Evolutionary conservation across 2,113 vertebrate genomes (phyloP).

Genomic region (Mus pahari): DNA sequence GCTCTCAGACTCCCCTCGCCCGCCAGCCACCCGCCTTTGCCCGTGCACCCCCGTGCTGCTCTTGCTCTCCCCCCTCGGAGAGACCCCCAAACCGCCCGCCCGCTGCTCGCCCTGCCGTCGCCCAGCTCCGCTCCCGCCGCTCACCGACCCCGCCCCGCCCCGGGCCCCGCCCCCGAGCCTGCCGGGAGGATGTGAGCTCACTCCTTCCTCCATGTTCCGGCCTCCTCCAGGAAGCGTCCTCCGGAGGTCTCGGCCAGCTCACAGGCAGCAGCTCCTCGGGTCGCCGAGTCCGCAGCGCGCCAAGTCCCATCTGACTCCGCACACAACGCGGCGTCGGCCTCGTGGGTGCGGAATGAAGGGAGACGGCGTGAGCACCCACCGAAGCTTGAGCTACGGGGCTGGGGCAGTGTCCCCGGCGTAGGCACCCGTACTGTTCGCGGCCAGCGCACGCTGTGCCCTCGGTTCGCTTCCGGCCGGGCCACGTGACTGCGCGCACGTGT

Average conservation of each 20-base stretch:
- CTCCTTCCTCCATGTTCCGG: not conserved
- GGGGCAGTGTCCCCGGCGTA: not conserved
- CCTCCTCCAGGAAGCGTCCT: conserved; percentile 46
- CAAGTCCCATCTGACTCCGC: not conserved
- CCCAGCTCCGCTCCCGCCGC: too few species aligned
- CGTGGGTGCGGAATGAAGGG: not conserved
- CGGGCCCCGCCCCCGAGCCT: not conserved
- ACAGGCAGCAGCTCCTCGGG: not conserved
- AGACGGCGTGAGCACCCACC: not conserved
- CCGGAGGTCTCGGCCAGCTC: not conserved
- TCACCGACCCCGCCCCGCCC: not conserved
- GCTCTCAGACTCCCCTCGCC: not conserved
- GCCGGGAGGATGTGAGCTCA: conserved; percentile 75
- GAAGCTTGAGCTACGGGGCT: not conserved
- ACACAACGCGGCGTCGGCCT: not conserved
- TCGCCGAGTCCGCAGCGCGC: not conserved
- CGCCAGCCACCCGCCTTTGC: not conserved
- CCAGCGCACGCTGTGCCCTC: not conserved
- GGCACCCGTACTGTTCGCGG: not conserved
- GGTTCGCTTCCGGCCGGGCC: conserved; percentile 30
- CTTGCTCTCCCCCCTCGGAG: not conserved
- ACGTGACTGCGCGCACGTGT: conserved; percentile 76
- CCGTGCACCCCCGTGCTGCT: not conserved
- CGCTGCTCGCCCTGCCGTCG: not conserved
- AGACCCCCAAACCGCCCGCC: too few species aligned